These are phyloP conservation scores for Olivierus martensii DNA, from an alignment of 1,140 invertebrate species.

Conservation along the genomic window DNA sequence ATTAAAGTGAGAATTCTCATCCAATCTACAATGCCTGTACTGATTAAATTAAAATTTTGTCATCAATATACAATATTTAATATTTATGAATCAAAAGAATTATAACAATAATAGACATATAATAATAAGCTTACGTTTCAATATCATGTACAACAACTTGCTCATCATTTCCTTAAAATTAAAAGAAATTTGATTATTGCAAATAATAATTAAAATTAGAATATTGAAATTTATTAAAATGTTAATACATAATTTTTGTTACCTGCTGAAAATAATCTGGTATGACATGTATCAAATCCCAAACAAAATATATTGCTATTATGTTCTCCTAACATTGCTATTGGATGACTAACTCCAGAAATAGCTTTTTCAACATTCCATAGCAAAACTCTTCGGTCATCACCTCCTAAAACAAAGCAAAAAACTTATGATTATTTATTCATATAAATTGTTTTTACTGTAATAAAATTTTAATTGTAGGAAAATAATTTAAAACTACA, in stretches of 20 bases:
- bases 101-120: too few species aligned
- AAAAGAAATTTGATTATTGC: not conserved
- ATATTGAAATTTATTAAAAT: not conserved
- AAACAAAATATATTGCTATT: conserved; percentile 88
- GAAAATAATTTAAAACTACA: too few species aligned
- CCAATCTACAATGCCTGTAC: too few species aligned
- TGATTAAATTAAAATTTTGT: too few species aligned
- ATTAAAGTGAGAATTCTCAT: too few species aligned
- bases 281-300: conserved; percentile 61
- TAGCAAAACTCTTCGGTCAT: conserved; percentile 74
- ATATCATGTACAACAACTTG: conserved; percentile 78
- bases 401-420: conserved; percentile 49
- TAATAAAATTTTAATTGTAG: not conserved
- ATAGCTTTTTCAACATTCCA: conserved; percentile 73
- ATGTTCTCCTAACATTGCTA: conserved; percentile 64
- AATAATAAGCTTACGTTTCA: conserved; percentile 51
- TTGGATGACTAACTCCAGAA: conserved; percentile 39
- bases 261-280: conserved; percentile 73
- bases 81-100: too few species aligned
- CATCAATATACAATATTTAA: too few species aligned
- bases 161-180: conserved; percentile 62
- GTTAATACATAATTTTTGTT: conserved; percentile 3
- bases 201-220: not conserved
- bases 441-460: not conserved
- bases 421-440: not conserved